Evolutionary conservation across 2,113 vertebrate genomes (phyloP), one percentile per base, ranked within the genome.

Genomic region (Xenopus laevis): DNA sequence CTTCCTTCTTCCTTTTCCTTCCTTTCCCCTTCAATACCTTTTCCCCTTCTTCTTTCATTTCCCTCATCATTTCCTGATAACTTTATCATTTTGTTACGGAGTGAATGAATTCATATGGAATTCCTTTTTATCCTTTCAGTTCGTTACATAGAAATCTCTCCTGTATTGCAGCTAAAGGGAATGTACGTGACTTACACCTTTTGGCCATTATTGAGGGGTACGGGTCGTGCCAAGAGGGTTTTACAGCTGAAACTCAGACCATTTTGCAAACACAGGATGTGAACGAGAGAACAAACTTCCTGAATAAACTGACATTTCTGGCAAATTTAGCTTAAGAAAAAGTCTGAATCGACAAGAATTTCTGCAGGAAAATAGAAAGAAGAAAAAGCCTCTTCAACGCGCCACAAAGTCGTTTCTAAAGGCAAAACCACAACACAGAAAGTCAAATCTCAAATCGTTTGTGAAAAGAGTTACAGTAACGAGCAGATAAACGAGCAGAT

Each of bases 401-500:
- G 33, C 33, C 0, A 9, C 33, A 9, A 40, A 40, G 33, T 40
- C 6, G 6, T 40, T 40, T 40, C 33, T 5, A 40, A 7, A 6
- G 6, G 33, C 33, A 5, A 40, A 40, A 40, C 33, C 33, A 9
- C 23, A 27, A 27, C 23, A 13, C 15, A 50, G 47, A 50, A 13
- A 50, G n/a, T n/a, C 47, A 9, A 9, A 1, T 9, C 47, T 9
- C 12, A 50, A 50, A 50, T 13, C 47, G 4, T 9, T 13, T 4
- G 40, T 7, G 76, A 53, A 18, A 18, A 78, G 50, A 10, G 0
- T 5, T 40, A 8, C 73, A 12, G 44, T 15, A 52, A 78, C 63
- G 62, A 58, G 18, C 21, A 62, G 69, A 78, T 55, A 0, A 52
- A 78, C 63, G 62, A 58, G 18, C 21, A 62, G 69, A 78, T 55